A percentile compares a stretch with the other conserved stretches of the same genome.
Evolutionary conservation across 2,113 vertebrate genomes (phyloP).

Genomic region (Chionis minor): DNA sequence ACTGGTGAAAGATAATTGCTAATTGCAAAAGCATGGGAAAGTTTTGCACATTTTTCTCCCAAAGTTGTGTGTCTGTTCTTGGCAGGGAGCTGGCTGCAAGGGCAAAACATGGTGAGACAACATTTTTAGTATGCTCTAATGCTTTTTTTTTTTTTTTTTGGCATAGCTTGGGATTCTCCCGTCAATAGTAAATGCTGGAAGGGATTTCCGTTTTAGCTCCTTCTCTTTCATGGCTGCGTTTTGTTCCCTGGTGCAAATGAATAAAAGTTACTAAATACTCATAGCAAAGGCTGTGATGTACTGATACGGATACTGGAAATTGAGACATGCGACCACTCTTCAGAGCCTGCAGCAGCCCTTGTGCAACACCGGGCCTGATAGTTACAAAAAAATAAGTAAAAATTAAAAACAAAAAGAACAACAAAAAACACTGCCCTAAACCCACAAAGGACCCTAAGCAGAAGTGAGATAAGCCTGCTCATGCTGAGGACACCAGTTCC

Average conservation of each 20-base stretch:
- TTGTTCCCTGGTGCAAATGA: not conserved
- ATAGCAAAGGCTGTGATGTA: not conserved
- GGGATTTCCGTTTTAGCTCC: not conserved
- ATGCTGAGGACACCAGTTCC: not conserved
- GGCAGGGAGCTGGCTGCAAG: not conserved
- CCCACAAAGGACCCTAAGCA: not conserved
- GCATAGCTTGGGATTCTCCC: not conserved
- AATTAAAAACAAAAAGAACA: too few species aligned
- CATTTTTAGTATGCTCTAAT: not conserved
- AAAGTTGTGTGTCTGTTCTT: not conserved
- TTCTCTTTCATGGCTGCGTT: accelerated
- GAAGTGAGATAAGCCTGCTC: not conserved
- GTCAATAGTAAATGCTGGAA: not conserved
- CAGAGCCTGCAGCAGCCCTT: not conserved
- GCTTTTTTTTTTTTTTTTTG: not conserved
- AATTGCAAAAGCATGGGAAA: not conserved
- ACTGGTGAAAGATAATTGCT: too few species aligned
- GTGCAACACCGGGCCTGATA: not conserved
- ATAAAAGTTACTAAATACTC: not conserved
- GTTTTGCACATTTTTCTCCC: accelerated
- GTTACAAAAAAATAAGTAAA: not conserved
- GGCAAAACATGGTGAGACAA: not conserved
- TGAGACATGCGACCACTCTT: not conserved
- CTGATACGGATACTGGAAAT: not conserved
- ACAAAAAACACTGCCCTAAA: not conserved